Conservation (phyloP, 2,888 invertebrate species). For the Helleia helle region DNA sequence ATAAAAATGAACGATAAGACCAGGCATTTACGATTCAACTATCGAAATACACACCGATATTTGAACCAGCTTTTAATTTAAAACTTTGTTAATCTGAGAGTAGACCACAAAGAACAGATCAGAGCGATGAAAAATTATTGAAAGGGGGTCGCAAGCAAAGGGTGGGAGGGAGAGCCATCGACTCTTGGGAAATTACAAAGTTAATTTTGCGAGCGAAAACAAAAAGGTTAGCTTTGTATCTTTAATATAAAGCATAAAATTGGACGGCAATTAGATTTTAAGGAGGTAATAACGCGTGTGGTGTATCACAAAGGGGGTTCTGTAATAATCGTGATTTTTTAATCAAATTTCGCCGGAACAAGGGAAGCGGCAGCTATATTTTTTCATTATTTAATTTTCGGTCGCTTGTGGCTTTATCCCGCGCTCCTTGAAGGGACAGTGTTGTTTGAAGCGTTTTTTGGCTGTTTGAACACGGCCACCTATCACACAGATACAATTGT, state of each 20-base stretch:
- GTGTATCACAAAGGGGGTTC: slow-evolving; percentile 51
- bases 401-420: slow-evolving; percentile 52
- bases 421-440: slow-evolving; percentile 63
- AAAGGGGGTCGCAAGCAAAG: slow-evolving; percentile 55
- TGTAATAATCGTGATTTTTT: slow-evolving; percentile 76
- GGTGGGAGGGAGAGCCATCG: slow-evolving; percentile 50
- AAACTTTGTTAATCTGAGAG: slow-evolving; percentile 73
- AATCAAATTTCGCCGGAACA: slow-evolving; percentile 74
- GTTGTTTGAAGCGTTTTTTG: slow-evolving; percentile 60
- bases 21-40: no score
- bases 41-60: slow-evolving; percentile 42
- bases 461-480: slow-evolving; percentile 35
- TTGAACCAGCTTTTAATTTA: slow-evolving; percentile 63
- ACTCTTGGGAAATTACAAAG: slow-evolving; percentile 50
- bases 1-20: no score
- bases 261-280: slow-evolving; percentile 12
- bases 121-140: slow-evolving; percentile 74
- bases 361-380: slow-evolving; percentile 70
- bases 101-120: slow-evolving; percentile 67
- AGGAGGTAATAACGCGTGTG: slow-evolving; percentile 30
- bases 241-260: slow-evolving; percentile 22
- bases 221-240: slow-evolving; percentile 18
- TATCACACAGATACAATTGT: slow-evolving; percentile 42
- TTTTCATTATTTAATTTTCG: slow-evolving; percentile 74
- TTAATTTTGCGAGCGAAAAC: slow-evolving; percentile 27